Base-by-base conservation (phyloP, 2,888 invertebrate genomes). In the Melikaiella ostensackeni region DNA sequence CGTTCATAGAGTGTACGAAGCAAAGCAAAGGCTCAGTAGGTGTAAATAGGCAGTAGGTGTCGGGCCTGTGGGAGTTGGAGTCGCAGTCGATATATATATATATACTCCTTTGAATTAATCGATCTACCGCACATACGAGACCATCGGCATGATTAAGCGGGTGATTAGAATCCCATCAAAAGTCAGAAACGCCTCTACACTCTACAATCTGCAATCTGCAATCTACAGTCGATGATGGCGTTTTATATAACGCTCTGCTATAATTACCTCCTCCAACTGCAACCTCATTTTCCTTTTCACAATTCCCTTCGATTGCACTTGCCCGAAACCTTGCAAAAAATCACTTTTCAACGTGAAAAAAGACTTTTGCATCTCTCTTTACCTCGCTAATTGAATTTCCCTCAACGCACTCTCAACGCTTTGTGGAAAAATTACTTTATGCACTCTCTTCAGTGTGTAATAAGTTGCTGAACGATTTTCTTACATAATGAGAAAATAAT, bases 91-190 rank as follows among this genome's bases (percentile, higher is more conserved):
- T 42, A 42, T 70, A 50, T 27, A 46, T 66, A 66, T 66, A 64
- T 46, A 50, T 50, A 50, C 70, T 66, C 50, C 33, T 50, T 50
- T 50, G 70, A 70, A 70, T 70, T 70, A 70, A 21, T 50, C 70
- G 70, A 33, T 70, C 30, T n/a, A 50, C 70, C n/a, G 70, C 50
- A 70, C 27, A 70, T 70, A 70, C 66, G 50, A 70, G 30, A 50
- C 50, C 70, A 70, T 70, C 70, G 70, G 50, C 30, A 46, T 70
- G 50, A 70, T 70, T 70, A 70, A 70, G 11, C 70, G 70, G 50
- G 50, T 70, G 70, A 70, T 70, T 70, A 70, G 70, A 70, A 70
- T 70, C n/a, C 70, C 70, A 50, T 70, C 70, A 46, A 70, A 50
- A 70, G 70, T 70, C 70, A 70, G 46, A 50, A 30, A 50, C 50